Percentiles rank a stretch among this genome's conserved stretches.
phyloP scores from a whole-genome alignment of 2,888 invertebrate species.

The Panorpa germanica region DNA sequence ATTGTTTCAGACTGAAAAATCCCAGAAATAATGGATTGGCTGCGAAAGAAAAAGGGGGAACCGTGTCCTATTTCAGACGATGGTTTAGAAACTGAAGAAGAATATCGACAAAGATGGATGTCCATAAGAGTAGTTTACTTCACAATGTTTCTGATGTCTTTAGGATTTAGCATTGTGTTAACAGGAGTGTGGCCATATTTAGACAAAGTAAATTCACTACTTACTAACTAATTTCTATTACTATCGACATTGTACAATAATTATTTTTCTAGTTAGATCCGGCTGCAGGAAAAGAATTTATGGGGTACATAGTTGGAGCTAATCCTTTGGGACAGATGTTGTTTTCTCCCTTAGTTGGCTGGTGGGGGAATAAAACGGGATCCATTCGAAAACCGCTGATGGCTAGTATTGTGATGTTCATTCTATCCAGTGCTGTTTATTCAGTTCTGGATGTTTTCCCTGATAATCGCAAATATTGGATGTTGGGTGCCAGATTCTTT shows the following conservation, averaged over 20 bases:
- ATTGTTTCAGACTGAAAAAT: conserved; percentile 1
- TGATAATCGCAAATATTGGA: conserved; percentile 44
- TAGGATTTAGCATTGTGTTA: conserved; percentile 72
- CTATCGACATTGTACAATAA: conserved; percentile 8
- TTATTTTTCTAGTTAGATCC: conserved; percentile 47
- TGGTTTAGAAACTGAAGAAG: conserved; percentile 43
- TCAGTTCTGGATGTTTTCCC: conserved; percentile 54
- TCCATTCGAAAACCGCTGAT: conserved; percentile 53
- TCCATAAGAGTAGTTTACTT: conserved; percentile 71
- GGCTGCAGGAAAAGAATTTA: conserved; percentile 58
- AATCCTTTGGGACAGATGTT: conserved; percentile 77
- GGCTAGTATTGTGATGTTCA: conserved; percentile 48
- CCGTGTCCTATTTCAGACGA: conserved; percentile 22
- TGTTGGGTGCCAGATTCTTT: conserved; percentile 57
- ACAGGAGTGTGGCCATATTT: conserved; percentile 82
- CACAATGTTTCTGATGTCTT: conserved; percentile 77
- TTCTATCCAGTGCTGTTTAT: conserved; percentile 51
- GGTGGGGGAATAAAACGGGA: conserved; percentile 64
- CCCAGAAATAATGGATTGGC: conserved; percentile 2
- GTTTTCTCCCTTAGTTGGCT: conserved; percentile 66
- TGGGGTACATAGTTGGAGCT: conserved; percentile 69
- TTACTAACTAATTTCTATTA: conserved; percentile 1
- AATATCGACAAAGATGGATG: conserved; percentile 52
- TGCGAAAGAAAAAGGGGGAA: conserved; percentile 1
- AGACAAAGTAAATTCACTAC: conserved; percentile 42